Evolutionary conservation across 2,888 invertebrate species (phyloP).

Genomic region (Chesias legatella): DNA sequence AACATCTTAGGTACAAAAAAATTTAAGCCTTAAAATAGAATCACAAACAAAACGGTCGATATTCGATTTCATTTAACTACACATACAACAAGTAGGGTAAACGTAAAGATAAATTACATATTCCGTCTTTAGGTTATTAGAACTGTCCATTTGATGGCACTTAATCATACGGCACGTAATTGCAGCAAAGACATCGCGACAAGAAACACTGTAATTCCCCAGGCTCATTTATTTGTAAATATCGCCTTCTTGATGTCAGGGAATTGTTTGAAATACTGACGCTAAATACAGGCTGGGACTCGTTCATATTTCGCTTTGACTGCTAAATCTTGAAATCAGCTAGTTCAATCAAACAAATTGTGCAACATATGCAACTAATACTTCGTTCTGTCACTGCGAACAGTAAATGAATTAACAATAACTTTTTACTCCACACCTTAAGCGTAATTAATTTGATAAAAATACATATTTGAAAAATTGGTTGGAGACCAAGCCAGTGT

Average conservation of each 20-base stretch:
- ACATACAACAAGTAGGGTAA: background rate
- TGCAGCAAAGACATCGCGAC: constrained; percentile 9
- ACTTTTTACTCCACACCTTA: too few species aligned
- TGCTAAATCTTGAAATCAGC: background rate
- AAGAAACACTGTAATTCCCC: constrained; percentile 18
- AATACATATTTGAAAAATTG: too few species aligned
- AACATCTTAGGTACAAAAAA: too few species aligned
- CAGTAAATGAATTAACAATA: too few species aligned
- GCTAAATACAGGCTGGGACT: constrained; percentile 18
- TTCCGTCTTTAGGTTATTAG: constrained; percentile 14
- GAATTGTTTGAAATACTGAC: constrained; percentile 12
- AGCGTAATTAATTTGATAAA: too few species aligned
- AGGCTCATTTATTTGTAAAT: constrained; percentile 15
- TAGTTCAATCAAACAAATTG: background rate
- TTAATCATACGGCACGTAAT: constrained; percentile 16
- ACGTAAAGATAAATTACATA: constrained; percentile 11
- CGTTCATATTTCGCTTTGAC: constrained; percentile 3
- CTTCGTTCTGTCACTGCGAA: too few species aligned
- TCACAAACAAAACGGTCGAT: too few species aligned
- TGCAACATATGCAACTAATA: too few species aligned
- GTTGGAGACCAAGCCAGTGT: too few species aligned
- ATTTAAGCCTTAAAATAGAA: too few species aligned
- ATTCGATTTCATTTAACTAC: background rate
- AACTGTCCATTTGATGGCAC: constrained; percentile 4
- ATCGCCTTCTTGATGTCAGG: constrained; percentile 4